Conservation (phyloP, 23 tunicate species). For the Halocynthia roretzi region DNA sequence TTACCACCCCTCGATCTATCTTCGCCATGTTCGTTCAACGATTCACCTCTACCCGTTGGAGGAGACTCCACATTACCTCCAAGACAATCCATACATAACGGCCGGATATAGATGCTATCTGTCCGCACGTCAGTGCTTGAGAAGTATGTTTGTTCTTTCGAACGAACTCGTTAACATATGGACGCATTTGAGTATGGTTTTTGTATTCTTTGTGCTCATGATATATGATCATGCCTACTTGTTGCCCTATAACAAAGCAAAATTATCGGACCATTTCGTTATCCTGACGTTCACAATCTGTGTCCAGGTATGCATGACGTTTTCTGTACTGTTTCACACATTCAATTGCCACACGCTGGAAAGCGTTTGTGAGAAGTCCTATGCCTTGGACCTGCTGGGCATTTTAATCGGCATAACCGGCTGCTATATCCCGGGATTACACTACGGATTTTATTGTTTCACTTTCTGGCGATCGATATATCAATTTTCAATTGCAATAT, state of each 20-base stretch:
- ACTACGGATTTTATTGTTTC: conserved; percentile 74
- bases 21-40: conserved; percentile 12
- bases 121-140: conserved; percentile 69
- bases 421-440: conserved; percentile 66
- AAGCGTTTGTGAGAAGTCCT: conserved; percentile 42
- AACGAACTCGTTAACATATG: conserved; percentile 84
- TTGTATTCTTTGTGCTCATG: conserved; percentile 25
- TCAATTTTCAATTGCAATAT: background rate
- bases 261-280: conserved; percentile 39
- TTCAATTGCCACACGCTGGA: conserved; percentile 67
- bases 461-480: background rate
- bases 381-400: conserved; percentile 56
- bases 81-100: conserved; percentile 57
- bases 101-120: conserved; percentile 71
- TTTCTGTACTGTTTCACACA: conserved; percentile 64
- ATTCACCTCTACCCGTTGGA: conserved; percentile 45
- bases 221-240: conserved; percentile 40
- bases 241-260: conserved; percentile 32
- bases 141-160: conserved; percentile 43
- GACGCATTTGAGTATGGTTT: conserved; percentile 57
- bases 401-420: conserved; percentile 69
- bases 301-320: conserved; percentile 61
- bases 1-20: conserved; percentile 5
- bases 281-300: conserved; percentile 39
- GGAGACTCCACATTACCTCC: conserved; percentile 46